Evolutionary conservation across 2,113 vertebrate genomes (phyloP), one percentile per base, ranked within the genome.

Genomic region (Empidonax traillii): DNA sequence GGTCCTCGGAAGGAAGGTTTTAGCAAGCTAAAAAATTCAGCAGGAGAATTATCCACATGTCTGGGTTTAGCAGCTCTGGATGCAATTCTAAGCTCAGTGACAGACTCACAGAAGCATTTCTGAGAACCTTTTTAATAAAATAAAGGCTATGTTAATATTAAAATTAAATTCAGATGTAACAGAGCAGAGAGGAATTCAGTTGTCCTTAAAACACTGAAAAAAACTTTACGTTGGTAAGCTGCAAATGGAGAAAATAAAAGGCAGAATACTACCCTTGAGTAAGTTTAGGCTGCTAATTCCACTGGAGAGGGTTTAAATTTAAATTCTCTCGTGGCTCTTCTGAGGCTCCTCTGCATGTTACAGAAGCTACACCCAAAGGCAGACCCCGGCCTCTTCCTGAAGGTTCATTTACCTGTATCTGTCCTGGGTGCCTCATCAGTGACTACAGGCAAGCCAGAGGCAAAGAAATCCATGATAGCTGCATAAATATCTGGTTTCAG

Each of bases 401-500:
- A 82, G 10, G 19, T 35, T 27, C 20, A 43, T 27, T 86, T 98
- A 99, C 99, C 99, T 97, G 99, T 98, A 52, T 99, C 99, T 84
- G 98, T 97, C 75, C 96, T 98, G 19, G 99, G 98, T 55, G 97
- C 96, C 67, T 98, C 98, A 1, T 99, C 99, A 49, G 98, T 99
- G 35, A 99, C 96, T 24, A 99, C 96, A 56, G 99, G 99, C 82
- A 99, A 98, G 35, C 99, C 99, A 53, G 99, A 99, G 21, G 99
- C 98, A 97, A 99, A 99, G 97, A 99, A 99, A 97, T 99, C 99
- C 99, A 99, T 99, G 76, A 99, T 99, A 71, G 99, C 94, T 93
- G 99, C 99, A 96, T 99, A 99, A 69, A 99, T 98, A 91, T 99
- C 99, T 21, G 99, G 99, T 95, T 99, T 99, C 73, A 99, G 97